Percentiles rank a stretch among this genome's conserved stretches.
These are phyloP conservation scores for Pteropus rufus DNA, from an alignment of 2,797 vertebrate species.

Conservation along the genomic window DNA sequence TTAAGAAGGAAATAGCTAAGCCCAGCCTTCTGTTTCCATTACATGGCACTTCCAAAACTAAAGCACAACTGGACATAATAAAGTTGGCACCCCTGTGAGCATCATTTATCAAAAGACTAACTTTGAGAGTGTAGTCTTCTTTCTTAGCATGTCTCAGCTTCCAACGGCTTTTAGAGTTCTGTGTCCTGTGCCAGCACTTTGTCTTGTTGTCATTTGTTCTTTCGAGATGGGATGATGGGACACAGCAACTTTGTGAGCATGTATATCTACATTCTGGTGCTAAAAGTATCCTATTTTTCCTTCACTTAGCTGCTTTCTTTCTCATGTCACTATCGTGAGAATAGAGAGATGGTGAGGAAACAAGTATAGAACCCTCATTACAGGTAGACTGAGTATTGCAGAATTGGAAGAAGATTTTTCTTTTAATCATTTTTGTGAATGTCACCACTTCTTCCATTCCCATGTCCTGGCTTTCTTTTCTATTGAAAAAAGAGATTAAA, in stretches of 20 bases:
- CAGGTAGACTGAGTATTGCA: neutral
- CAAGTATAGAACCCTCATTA: neutral
- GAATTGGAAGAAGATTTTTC: neutral
- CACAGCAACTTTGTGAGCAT: neutral
- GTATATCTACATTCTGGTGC: neutral
- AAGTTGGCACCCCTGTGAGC: neutral
- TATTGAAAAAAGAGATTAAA: neutral
- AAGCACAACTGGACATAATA: constrained; percentile 31
- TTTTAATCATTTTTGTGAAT: neutral
- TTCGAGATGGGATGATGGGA: neutral
- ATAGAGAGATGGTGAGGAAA: neutral
- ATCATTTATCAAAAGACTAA: constrained; percentile 7
- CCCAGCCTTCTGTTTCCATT: neutral
- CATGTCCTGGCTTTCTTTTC: neutral
- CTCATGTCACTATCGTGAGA: constrained; percentile 15
- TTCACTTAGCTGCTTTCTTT: constrained; percentile 18
- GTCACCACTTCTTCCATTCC: neutral
- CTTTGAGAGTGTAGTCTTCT: neutral
- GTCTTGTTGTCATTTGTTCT: neutral
- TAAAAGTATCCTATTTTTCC: constrained; percentile 34
- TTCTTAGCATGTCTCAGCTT: neutral
- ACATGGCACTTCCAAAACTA: constrained; percentile 29
- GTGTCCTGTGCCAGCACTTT: constrained; percentile 27
- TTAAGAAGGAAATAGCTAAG: neutral
- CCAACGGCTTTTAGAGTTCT: neutral